These are phyloP conservation scores for Thamnophis elegans DNA, from an alignment of 2,797 vertebrate species.

Conservation along the genomic window DNA sequence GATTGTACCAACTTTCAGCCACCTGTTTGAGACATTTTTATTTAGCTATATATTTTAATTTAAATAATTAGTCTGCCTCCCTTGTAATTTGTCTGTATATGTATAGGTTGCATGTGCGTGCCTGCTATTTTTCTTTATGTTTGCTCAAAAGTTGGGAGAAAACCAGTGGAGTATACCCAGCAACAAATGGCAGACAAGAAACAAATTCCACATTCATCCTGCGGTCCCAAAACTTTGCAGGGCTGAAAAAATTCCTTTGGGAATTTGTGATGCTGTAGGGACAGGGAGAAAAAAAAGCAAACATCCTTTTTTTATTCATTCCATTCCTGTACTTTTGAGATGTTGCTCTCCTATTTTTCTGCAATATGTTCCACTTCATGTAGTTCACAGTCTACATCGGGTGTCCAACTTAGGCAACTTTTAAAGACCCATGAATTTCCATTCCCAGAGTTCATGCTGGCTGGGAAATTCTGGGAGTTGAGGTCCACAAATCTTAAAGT, in stretches of 20 bases:
- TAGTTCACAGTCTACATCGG: neutral
- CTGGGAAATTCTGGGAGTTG: neutral
- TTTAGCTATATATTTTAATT: neutral
- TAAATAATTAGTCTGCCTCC: neutral
- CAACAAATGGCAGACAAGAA: neutral
- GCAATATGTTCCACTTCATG: neutral
- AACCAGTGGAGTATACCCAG: neutral
- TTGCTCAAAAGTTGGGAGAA: neutral
- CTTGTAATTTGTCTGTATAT: neutral
- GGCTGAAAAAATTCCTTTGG: neutral
- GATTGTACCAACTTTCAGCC: neutral
- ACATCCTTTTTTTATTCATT: neutral
- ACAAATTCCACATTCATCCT: neutral
- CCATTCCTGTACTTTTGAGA: neutral
- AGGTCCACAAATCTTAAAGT: neutral
- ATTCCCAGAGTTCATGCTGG: neutral
- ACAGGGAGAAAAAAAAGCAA: neutral
- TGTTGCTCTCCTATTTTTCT: neutral
- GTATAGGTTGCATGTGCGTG: neutral
- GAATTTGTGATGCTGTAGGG: neutral
- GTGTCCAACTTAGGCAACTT: neutral
- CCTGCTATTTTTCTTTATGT: neutral
- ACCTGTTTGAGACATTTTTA: neutral
- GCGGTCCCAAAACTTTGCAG: neutral
- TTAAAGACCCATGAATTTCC: neutral